Base-by-base conservation (phyloP, 2,888 invertebrate species). In the Lasioglossum leucozonium region DNA sequence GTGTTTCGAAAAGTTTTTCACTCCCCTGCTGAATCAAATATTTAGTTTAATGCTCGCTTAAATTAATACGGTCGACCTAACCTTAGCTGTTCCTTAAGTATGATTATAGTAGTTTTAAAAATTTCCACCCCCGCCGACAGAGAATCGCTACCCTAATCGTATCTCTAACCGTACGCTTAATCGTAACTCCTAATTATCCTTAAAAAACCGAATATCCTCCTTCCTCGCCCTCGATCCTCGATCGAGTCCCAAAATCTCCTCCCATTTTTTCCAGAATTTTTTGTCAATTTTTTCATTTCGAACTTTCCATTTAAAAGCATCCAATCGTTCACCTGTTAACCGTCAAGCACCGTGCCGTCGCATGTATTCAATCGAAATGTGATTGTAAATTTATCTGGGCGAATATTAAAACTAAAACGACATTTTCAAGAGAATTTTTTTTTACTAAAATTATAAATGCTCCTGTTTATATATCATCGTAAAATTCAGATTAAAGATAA, bases 11-110 rank as follows among this genome's bases (percentile, higher is more conserved):
- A 69, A 62, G 62, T 62, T 69, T 79, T 40, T 79, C 44, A 75
- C n/a, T 72, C 40, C n/a, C 69, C 26, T 37, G 40, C 1, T 67
- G 55, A 79, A 72, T 72, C 40, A n/a, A 73, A 82, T 76, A 47
- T 82, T 42, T 58, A 84, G 44, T 69, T 73, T 71, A 55, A 40
- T 47, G 73, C 42, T 51, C 34, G 69, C 65, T 47, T 82, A 67
- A 77, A 77, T 67, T 30, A 83, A 47, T 47, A 58, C 16, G n/a
- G 47, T 73, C 72, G 26, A 18, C 71, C 37, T 65, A 26, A 69
- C 30, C 30, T 18, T 40, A 78, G 22, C n/a, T 4, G n/a, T n/a
- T 72, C 34, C 44, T 71, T 82, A 47, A 37, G 55, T 58, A 47
- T 73, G 26, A 47, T 42, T 72, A 62, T 18, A 75, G 51, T 26